A percentile compares a stretch with the other conserved stretches of the same genome.
phyloP scores from a whole-genome alignment of 2,888 invertebrate species.

The Endotricha flammealis region DNA sequence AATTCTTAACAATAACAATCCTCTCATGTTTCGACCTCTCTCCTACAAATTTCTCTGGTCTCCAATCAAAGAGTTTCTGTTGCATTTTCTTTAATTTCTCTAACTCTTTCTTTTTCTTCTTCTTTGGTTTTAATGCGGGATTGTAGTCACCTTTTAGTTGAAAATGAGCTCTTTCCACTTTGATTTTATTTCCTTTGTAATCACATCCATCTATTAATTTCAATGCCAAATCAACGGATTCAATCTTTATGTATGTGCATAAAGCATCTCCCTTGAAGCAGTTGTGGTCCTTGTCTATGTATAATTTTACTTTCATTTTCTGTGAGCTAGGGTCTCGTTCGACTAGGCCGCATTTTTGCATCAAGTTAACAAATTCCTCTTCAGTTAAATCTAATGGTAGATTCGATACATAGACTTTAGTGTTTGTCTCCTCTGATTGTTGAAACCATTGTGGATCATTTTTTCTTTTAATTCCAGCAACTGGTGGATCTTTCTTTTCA shows the following conservation, averaged over 20 bases:
- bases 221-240: slow-evolving; percentile 95
- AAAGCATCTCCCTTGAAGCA: slow-evolving; percentile 96
- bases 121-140: slow-evolving; percentile 93
- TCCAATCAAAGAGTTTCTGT: slow-evolving; percentile 97
- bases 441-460: slow-evolving; percentile 93
- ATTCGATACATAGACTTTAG: slow-evolving; percentile 97
- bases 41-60: slow-evolving; percentile 93
- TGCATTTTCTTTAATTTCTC: slow-evolving; percentile 95
- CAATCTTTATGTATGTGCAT: slow-evolving; percentile 97
- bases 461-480: slow-evolving; percentile 72
- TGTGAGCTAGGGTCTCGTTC: slow-evolving; percentile 89
- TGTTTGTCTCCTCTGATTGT: slow-evolving; percentile 88
- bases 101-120: slow-evolving; percentile 91
- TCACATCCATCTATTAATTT: slow-evolving; percentile 93
- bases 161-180: slow-evolving; percentile 95
- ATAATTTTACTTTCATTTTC: slow-evolving; percentile 94
- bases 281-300: slow-evolving; percentile 87
- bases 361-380: slow-evolving; percentile 92
- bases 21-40: slow-evolving; percentile 93
- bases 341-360: slow-evolving; percentile 97
- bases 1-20: slow-evolving; percentile 94
- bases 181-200: slow-evolving; percentile 87
- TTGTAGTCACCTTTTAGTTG: slow-evolving; percentile 96
- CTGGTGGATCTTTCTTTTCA: slow-evolving; percentile 50
- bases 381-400: slow-evolving; percentile 93